Percentiles rank a stretch among this genome's conserved stretches.
Conservation (phyloP, 1,140 invertebrate genomes). For the Zaprionus tsacasi region DNA sequence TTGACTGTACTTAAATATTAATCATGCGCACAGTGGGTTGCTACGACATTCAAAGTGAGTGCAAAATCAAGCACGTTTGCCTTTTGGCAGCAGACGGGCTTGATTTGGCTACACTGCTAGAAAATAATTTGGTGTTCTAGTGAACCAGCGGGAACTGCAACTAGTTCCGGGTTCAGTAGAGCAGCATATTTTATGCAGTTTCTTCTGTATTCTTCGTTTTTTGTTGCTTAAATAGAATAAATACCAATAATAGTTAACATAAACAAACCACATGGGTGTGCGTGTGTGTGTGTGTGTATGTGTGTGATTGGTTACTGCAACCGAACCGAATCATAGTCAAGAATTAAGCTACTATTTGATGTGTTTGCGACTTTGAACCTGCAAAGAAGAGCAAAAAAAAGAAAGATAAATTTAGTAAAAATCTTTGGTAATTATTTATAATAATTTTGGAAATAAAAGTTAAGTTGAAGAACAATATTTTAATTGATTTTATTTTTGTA, state of each 20-base stretch:
- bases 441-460: too few relatives aligned
- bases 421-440: background rate
- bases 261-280: slow-evolving; percentile 60
- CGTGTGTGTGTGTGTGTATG: slow-evolving; percentile 34
- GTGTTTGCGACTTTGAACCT: slow-evolving; percentile 80
- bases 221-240: slow-evolving; percentile 63
- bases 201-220: background rate
- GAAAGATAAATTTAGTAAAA: slow-evolving; percentile 5
- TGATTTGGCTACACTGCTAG: slow-evolving; percentile 13
- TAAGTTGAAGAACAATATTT: too few relatives aligned
- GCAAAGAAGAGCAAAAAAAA: slow-evolving; percentile 42
- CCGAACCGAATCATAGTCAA: slow-evolving; percentile 49
- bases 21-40: slow-evolving; percentile 44
- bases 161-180: slow-evolving; percentile 39
- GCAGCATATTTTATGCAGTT: slow-evolving; percentile 47
- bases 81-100: slow-evolving; percentile 12
- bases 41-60: slow-evolving; percentile 17
- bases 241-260: slow-evolving; percentile 79
- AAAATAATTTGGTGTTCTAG: slow-evolving; percentile 59
- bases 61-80: slow-evolving; percentile 17
- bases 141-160: slow-evolving; percentile 32
- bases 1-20: slow-evolving; percentile 64
- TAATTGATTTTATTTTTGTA: too few relatives aligned
- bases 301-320: slow-evolving; percentile 35
- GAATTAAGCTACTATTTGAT: slow-evolving; percentile 80